Evolutionary conservation across 2,113 vertebrate species (phyloP), one percentile per base, ranked within the genome.

Genomic region (Sitta europaea): DNA sequence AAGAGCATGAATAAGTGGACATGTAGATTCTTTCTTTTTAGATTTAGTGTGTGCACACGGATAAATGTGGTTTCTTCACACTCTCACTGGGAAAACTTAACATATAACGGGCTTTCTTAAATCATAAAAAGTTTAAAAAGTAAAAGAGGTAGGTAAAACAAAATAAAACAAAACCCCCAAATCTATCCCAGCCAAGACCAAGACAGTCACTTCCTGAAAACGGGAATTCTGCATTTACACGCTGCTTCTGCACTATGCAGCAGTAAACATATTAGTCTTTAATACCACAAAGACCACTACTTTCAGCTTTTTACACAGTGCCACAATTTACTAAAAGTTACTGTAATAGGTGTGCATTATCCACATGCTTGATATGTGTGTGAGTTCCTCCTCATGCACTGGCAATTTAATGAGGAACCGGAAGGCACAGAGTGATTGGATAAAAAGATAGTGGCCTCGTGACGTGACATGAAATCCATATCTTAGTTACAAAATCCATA

Each of bases 181-280:
- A 38, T 47, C 40, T 35, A 54, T 54, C 29, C 38, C 29, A 54
- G 35, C 29, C 29, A 48, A 54, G 47, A 40, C 6, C 3, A 67
- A 43, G 11, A 59, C 5, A 33, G 23, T 53, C 50, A 22, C 11
- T 80, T 57, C 15, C 27, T 25, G 12, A 45, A 65, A 84, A 77
- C 50, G 4, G 3, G 6, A 67, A 72, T 35, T 47, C 21, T 31
- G 1, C 0, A 0, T 62, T 94, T 83, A 35, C 0, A 0, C 55
- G 40, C 13, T n/a, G 36, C 25, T 74, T 81, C 62, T 51, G 16
- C 48, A 80, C 12, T 59, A 51, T 35, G 68, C 31, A 51, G 7
- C 5, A 2, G 38, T n/a, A 77, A 91, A 85, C 8, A 13, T 22
- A 45, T 7, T 47, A 59, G 28, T 21, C n/a, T 59, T 14, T 48